Evolutionary conservation across 1,140 invertebrate species (phyloP).

Genomic region (Camponotus floridanus): DNA sequence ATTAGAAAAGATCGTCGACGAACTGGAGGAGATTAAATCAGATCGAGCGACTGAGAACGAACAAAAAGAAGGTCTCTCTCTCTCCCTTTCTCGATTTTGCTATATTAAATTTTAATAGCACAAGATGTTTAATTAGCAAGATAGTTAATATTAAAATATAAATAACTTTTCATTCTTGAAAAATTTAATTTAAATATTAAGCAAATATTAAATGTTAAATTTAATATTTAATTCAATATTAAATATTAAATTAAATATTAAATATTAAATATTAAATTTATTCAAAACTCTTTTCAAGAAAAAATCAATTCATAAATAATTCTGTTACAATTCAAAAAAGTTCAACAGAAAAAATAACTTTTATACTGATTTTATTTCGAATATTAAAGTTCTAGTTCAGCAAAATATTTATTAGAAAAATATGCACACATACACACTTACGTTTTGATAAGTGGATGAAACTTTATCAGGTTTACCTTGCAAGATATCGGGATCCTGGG

Average conservation of each 20-base stretch:
- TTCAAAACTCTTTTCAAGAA: not conserved
- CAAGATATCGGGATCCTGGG: slow-evolving; percentile 78
- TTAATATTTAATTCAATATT: not conserved
- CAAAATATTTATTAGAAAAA: not conserved
- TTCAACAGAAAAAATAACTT: not conserved
- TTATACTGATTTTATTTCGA: not conserved
- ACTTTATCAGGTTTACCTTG: slow-evolving; percentile 74
- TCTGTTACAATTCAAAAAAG: not conserved
- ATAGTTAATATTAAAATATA: not conserved
- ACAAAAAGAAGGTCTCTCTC: slow-evolving; percentile 53
- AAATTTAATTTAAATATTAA: not conserved
- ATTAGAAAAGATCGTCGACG: slow-evolving; percentile 76
- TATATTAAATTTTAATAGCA: not conserved
- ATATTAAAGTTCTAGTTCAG: not conserved
- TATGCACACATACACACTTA: no score
- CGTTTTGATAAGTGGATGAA: not conserved
- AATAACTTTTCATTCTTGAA: not conserved
- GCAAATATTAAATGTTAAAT: not conserved
- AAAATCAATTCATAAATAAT: not conserved
- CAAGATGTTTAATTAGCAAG: not conserved
- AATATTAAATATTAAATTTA: not conserved
- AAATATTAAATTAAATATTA: not conserved
- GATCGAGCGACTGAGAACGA: slow-evolving; percentile 47
- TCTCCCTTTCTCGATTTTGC: no score
- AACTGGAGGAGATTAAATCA: slow-evolving; percentile 73